A percentile compares a stretch with the other conserved stretches of the same genome.
Evolutionary conservation across 2,888 invertebrate species (phyloP).

Genomic region (Psococerastis gibbosa): DNA sequence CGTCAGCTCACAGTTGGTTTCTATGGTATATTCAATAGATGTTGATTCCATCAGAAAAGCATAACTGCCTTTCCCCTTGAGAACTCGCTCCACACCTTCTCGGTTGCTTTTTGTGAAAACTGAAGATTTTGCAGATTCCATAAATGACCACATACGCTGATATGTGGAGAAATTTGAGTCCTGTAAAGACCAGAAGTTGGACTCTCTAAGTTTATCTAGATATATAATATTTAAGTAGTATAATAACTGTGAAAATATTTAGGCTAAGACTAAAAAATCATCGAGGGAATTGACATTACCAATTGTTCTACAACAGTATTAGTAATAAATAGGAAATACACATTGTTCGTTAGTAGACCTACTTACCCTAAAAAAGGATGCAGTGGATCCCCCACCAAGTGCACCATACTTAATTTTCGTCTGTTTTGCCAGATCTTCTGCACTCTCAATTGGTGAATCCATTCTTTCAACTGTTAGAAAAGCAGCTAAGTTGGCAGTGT

Average conservation of each 20-base stretch:
- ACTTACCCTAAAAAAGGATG: constrained; percentile 78
- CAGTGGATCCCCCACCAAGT: constrained; percentile 75
- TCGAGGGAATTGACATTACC: too few species aligned
- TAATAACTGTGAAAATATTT: too few species aligned
- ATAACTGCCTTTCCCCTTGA: constrained; percentile 54
- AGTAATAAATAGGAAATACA: too few species aligned
- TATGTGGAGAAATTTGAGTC: constrained; percentile 79
- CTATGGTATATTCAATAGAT: constrained; percentile 78
- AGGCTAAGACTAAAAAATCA: too few species aligned
- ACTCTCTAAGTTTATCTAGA: too few species aligned
- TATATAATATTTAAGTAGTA: too few species aligned
- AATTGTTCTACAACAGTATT: too few species aligned
- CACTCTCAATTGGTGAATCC: constrained; percentile 75
- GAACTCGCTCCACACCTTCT: constrained; percentile 72
- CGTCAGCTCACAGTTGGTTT: constrained; percentile 66
- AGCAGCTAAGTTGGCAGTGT: constrained; percentile 88
- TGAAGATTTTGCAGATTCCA: constrained; percentile 65
- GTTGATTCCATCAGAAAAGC: constrained; percentile 96
- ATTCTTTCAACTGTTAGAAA: constrained; percentile 79
- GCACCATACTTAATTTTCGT: constrained; percentile 93
- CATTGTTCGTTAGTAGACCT: too few species aligned
- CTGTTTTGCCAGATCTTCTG: constrained; percentile 82
- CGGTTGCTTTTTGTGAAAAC: constrained; percentile 68
- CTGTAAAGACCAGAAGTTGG: too few species aligned
- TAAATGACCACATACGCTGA: constrained; percentile 80